Evolutionary conservation across 2,113 vertebrate genomes (phyloP).

Genomic region (Barnardius zonarius): DNA sequence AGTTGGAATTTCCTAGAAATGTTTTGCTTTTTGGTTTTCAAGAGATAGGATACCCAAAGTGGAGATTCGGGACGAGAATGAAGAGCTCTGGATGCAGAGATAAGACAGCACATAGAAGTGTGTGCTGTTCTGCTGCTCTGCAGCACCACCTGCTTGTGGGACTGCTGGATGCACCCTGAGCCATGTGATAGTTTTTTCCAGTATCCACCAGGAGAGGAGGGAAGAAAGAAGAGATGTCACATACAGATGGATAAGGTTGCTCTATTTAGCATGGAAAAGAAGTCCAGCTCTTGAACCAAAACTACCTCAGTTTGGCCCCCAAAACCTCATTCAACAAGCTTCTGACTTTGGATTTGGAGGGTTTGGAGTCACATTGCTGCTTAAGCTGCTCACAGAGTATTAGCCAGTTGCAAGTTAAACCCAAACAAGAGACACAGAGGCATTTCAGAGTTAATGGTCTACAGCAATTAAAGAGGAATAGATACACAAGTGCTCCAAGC

Average conservation of each 20-base stretch:
- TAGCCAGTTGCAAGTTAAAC: not conserved
- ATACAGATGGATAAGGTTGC: not conserved
- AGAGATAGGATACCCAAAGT: not conserved
- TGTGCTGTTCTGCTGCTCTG: not conserved
- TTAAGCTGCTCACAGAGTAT: not conserved
- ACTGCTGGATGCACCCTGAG: not conserved
- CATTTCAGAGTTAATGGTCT: constrained; percentile 12
- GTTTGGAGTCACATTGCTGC: not conserved
- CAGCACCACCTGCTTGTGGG: constrained; percentile 25
- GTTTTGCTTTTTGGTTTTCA: not conserved
- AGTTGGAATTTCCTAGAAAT: not conserved
- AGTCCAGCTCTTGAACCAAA: not conserved
- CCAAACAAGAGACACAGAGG: constrained; percentile 11
- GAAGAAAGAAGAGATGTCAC: not conserved
- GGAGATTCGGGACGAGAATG: not conserved
- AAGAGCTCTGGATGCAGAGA: not conserved
- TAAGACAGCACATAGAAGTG: not conserved
- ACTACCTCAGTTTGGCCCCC: not conserved
- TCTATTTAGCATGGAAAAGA: not conserved
- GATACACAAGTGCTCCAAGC: not conserved
- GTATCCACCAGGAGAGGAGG: not conserved
- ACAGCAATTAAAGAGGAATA: not conserved
- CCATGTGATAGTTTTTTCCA: not conserved
- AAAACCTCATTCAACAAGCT: not conserved
- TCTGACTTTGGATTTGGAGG: not conserved